Base-by-base conservation (phyloP, 2,797 vertebrate genomes). In the Craterocephalus amniculus region DNA sequence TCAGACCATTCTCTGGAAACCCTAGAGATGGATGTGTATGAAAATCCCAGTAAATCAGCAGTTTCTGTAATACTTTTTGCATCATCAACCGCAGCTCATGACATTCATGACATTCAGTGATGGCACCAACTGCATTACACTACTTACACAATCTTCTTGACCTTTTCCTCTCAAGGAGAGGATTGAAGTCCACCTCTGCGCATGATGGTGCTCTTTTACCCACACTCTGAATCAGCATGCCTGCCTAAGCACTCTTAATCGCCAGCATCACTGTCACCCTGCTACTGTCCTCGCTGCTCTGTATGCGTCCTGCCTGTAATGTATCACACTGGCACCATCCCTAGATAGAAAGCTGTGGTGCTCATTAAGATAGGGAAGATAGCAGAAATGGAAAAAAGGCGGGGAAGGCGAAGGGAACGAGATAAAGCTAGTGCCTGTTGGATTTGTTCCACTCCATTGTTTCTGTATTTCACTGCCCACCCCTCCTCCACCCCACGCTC, bases 351-450 rank as follows among this genome's bases (percentile, higher is more conserved):
- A 86, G 89, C 87, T 61, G 83, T 74, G 91, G 83, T 87, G 84
- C 92, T 95, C 93, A 95, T 95, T 95, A 95, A 95, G 94, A 95
- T 95, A 82, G 80, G 84, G 78, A 84, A 90, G 94, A 95, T 95
- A 95, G 90, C 86, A 88, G 88, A 92, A 93, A 93, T 87, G 79
- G 87, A 85, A 89, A 86, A 92, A 91, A 91, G 83, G 67, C 64
- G 22, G 67, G 85, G 76, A 81, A 81, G 85, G 83, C 70, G 72
- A 76, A 81, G 80, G 83, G 78, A 85, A 81, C 11, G 81, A 93
- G 93, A 95, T 93, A 94, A 95, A 93, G 88, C 80, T 34, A 87
- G 91, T 85, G 91, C 83, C 86, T 88, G 88, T 90, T 91, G 90
- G 91, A 94, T 93, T 93, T 88, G 91, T 94, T 95, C 93, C 88